Evolutionary conservation across 2,888 invertebrate genomes (phyloP).

Genomic region (Drosophila quinaria): DNA sequence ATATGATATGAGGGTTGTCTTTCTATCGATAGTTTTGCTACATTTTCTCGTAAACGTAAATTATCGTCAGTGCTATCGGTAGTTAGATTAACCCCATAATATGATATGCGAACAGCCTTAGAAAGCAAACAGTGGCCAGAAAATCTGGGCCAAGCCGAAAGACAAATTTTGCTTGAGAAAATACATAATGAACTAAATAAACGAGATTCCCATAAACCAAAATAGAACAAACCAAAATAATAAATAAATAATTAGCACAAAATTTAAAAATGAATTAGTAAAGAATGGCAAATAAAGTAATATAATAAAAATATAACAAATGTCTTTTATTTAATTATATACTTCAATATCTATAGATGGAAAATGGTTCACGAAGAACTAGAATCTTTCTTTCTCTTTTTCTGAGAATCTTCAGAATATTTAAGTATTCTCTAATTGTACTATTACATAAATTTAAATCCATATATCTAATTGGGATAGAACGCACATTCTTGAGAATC

Average conservation of each 20-base stretch:
- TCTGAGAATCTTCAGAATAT: neutral
- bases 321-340: conserved; percentile 14
- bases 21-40: conserved; percentile 10
- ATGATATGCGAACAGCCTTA: conserved; percentile 31
- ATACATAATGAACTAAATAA: conserved; percentile 13
- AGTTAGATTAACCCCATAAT: neutral
- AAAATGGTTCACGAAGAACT: neutral
- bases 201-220: conserved; percentile 37
- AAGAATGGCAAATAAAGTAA: conserved; percentile 45
- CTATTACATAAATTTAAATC: too few species aligned
- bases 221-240: conserved; percentile 1
- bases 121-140: conserved; percentile 10
- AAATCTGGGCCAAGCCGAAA: neutral
- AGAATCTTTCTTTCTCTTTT: neutral
- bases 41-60: conserved; percentile 5
- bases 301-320: conserved; percentile 16
- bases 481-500: too few species aligned
- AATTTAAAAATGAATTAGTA: conserved; percentile 51
- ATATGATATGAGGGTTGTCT: conserved; percentile 1
- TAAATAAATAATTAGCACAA: conserved; percentile 54
- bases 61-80: conserved; percentile 9
- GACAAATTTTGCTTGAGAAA: conserved; percentile 23
- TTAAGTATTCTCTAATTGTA: too few species aligned
- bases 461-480: neutral
- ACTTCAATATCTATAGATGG: conserved; percentile 1